Base-by-base conservation (phyloP, 2,888 invertebrate genomes). In the Drosophila aldrichi region DNA sequence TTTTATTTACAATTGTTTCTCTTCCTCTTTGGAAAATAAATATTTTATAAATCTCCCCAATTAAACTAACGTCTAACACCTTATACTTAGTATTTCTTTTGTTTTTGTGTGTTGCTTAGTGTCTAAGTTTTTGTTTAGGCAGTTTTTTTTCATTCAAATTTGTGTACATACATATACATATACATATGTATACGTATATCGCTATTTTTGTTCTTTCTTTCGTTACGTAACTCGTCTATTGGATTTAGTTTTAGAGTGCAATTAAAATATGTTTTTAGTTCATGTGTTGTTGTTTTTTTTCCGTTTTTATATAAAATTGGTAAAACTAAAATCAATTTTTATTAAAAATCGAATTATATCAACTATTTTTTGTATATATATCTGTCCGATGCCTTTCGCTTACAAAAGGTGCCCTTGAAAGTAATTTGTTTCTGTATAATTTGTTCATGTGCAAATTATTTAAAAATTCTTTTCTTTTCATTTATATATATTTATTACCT, bases 131-230 rank as follows among this genome's bases (percentile, higher is more conserved):
- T 46, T 58, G 40, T 34, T 83, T 91, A 91, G 91, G 91, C 91
- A 91, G 91, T 91, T 49, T 91, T 91, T 91, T 91, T 91, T 90
- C 90, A 87, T 91, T 89, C 81, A 88, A 89, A 87, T 77, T 79
- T 82, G 80, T 88, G 74, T 77, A 74, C 70, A 84, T 81, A 65
- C 77, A 58, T 72, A 62, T 75, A 65, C 25, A 58, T 78, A 57
- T 73, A n/a, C n/a, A 62, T 75, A 62, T 63, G 51, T 64, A 73
- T 70, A 82, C 80, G 60, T 79, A 52, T 73, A 62, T 75, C 70
- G 60, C 49, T 66, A 72, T 80, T 20, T 36, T 20, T 52, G 51
- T 22, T 78, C 54, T 69, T 8, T 18, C 25, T 60, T 75, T 68
- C 75, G 63, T 61, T 68, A 74, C 70, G 44, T 70, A 57, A 77